These are phyloP conservation scores for Isaurus tuberculatus DNA, from an alignment of 92 coral and sea anemone genomes.

Conservation along the genomic window DNA sequence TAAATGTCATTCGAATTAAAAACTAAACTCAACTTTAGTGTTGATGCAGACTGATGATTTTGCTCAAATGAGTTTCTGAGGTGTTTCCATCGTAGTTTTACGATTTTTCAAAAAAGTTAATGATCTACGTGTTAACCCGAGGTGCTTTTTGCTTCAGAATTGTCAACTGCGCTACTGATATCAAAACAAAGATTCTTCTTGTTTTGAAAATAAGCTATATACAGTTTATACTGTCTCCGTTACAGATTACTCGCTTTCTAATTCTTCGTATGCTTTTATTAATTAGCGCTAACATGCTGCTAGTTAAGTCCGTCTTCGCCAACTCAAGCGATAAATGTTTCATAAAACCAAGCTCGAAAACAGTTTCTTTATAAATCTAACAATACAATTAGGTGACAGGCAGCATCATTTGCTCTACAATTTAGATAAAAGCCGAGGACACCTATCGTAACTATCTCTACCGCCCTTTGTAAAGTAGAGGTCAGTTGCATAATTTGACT, in stretches of 20 bases:
- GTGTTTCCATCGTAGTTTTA: neutral
- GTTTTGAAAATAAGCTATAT: neutral
- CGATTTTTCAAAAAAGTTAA: neutral
- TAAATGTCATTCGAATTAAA: too few species aligned
- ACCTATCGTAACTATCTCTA: neutral
- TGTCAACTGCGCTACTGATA: neutral
- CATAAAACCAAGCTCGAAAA: too few species aligned
- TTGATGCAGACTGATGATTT: too few species aligned
- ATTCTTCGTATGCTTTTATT: neutral
- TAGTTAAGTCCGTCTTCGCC: too few species aligned
- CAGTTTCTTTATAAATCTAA: neutral
- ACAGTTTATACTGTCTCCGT: neutral
- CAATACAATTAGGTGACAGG: neutral
- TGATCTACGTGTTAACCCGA: neutral
- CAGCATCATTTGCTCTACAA: neutral
- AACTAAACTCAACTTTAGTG: too few species aligned
- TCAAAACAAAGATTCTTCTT: neutral
- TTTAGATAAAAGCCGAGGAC: neutral
- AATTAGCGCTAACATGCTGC: neutral
- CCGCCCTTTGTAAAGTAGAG: neutral
- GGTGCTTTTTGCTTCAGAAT: neutral
- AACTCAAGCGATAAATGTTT: too few species aligned
- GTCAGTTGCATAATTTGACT: neutral
- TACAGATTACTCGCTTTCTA: neutral
- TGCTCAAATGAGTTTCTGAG: neutral